Evolutionary conservation across 2,888 invertebrate genomes (phyloP), one percentile per base, ranked within the genome.

Genomic region (Bimastos eiseni): DNA sequence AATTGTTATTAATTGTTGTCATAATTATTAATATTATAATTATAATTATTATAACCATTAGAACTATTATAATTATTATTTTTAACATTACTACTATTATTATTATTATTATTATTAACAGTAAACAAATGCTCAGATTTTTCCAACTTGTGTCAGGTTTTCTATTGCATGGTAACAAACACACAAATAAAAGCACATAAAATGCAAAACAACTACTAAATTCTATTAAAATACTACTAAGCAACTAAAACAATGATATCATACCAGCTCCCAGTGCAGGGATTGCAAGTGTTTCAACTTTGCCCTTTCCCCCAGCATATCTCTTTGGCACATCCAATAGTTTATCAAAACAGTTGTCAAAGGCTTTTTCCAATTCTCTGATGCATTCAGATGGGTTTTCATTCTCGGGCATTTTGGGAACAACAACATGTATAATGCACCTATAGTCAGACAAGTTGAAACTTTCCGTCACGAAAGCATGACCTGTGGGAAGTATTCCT

Each of bases 361-460:
- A 88, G 17, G 90, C 88, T 21, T 33, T 49, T 15, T 36, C 6
- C 86, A 88, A 86, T 24, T 19, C 24, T 2, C 37, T 36, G 15
- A 36, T 3, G n/a, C 34, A 33, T 88, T 0, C 17, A 38, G 3
- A 4, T 37, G 5, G 36, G 37, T 83, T 44, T 33, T 21, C 33
- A 17, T 86, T 17, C 5, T 38, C 41, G n/a, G 41, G 6, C 33
- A 33, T 83, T 30, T 44, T 88, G 21, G 90, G 90, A 86, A 84
- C 90, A 44, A 90, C 90, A 0, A 88, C 83, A 30, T 90, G 89
- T 17, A 90, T 90, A 6, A 90, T 55, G 44, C 88, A 49, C 36
- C 33, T 30, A 34, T 41, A 49, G 5, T 90, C 44, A 6, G 44
- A 8, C 17, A 86, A 24, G 21, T 36, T 21, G 37, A 36, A 86